Evolutionary conservation across 2,888 invertebrate species (phyloP), one percentile per base, ranked within the genome.

Genomic region (Lampropteryx suffumata): DNA sequence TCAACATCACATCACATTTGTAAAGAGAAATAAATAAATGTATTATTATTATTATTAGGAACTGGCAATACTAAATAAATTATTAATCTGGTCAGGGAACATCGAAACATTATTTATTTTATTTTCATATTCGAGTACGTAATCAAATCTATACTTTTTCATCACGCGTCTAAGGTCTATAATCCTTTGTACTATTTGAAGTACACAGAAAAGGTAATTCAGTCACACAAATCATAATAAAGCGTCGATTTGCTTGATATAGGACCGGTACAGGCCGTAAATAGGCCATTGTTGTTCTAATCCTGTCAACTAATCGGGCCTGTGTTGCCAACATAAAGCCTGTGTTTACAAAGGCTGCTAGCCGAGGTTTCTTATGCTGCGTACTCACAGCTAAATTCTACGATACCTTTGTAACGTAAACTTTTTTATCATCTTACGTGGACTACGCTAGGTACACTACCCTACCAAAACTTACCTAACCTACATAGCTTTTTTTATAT

Each of bases 221-320:
- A 45, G 40, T 44, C 32, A 28, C 39, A 67, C 68, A 67, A 73
- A 71, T 69, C 66, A 69, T 67, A 72, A 71, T 69, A 66, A 61
- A 59, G 59, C 65, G 71, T 71, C 81, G 78, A 82, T 84, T 83
- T 82, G 83, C 80, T 77, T 68, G 55, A 71, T 64, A 69, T 65
- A 67, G 59, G 14, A 32, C 34, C 61, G 68, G 63, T 60, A 55
- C 57, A 41, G 54, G 65, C 73, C 76, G 75, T 79, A 77, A 84
- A 84, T 84, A 81, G 67, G 44, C 71, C 72, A 84, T 82, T 84
- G 82, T 85, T 83, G 82, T 83, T 81, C 78, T 80, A 84, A 83
- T 81, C 71, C 75, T 64, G 76, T 76, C 77, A 81, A 82, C 85
- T 86, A 86, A 85, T 84, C 79, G 78, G 71, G 41, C 37, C 6